phyloP scores from a whole-genome alignment of 2,888 invertebrate genomes.

The Electrophaes corylata region DNA sequence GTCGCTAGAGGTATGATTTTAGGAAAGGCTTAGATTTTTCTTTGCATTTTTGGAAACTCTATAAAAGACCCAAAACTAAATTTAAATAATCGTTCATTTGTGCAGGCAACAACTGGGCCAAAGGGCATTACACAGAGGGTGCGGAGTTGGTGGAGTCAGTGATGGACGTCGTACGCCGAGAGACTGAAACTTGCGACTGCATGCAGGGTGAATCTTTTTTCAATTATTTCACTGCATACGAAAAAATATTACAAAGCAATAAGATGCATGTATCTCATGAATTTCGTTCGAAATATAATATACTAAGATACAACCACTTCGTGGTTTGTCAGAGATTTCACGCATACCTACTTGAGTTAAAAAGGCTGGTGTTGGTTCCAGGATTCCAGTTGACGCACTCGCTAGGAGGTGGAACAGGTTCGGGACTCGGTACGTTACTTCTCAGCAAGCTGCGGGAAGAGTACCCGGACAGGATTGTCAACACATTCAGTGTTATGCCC shows the following conservation, averaged over 20 bases:
- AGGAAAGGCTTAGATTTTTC: too few species aligned
- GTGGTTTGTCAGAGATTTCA: too few species aligned
- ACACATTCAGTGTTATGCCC: conserved; percentile 92
- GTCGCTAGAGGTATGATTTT: too few species aligned
- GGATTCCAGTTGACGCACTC: conserved; percentile 91
- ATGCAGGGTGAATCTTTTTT: conserved; percentile 76
- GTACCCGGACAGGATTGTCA: conserved; percentile 93
- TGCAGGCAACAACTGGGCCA: conserved; percentile 94
- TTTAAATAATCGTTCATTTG: background rate
- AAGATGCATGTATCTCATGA: too few species aligned
- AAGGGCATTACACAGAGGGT: conserved; percentile 93
- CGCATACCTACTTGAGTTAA: too few species aligned
- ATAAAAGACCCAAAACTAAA: background rate
- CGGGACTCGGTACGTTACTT: conserved; percentile 91
- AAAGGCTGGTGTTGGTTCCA: too few species aligned
- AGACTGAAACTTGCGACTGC: conserved; percentile 91
- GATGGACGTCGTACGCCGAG: conserved; percentile 88
- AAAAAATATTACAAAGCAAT: too few species aligned
- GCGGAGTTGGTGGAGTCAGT: conserved; percentile 89
- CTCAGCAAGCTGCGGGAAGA: conserved; percentile 93
- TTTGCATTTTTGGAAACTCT: too few species aligned
- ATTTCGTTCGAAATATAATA: too few species aligned
- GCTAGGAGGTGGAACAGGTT: conserved; percentile 92
- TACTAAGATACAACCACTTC: too few species aligned
- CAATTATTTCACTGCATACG: too few species aligned